These are phyloP conservation scores for Cybosia mesomella DNA, from an alignment of 2,888 invertebrate genomes.

Conservation along the genomic window DNA sequence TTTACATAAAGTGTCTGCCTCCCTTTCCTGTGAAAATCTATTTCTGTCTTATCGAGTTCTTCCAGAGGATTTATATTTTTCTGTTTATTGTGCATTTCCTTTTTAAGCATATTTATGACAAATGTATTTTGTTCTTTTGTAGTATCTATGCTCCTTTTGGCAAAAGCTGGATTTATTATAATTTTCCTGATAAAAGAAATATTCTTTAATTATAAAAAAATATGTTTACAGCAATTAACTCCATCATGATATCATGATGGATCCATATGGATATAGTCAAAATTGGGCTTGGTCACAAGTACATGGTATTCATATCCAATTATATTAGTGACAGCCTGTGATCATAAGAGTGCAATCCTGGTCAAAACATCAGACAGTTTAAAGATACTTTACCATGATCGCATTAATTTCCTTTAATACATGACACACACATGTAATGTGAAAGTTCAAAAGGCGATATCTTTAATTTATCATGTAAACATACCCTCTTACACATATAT, in stretches of 20 bases:
- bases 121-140: conserved; percentile 30
- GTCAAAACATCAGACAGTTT: background rate
- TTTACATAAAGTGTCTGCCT: conserved; percentile 88
- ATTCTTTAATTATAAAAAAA: background rate
- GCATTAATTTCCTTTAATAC: background rate
- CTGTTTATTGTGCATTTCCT: conserved; percentile 72
- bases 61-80: conserved; percentile 61
- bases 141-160: conserved; percentile 75
- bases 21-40: conserved; percentile 87
- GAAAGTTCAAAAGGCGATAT: too few relatives aligned
- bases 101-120: conserved; percentile 48
- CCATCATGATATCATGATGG: too few relatives aligned
- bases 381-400: background rate
- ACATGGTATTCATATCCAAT: background rate
- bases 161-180: conserved; percentile 81
- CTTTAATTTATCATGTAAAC: too few relatives aligned
- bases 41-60: conserved; percentile 62
- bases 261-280: too few relatives aligned
- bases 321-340: background rate
- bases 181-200: conserved; percentile 64
- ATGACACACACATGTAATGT: too few relatives aligned
- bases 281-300: too few relatives aligned
- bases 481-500: too few relatives aligned
- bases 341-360: background rate
- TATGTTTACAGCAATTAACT: background rate